phyloP scores from a whole-genome alignment of 2,797 vertebrate genomes.

The Macroramphosus scolopax region DNA sequence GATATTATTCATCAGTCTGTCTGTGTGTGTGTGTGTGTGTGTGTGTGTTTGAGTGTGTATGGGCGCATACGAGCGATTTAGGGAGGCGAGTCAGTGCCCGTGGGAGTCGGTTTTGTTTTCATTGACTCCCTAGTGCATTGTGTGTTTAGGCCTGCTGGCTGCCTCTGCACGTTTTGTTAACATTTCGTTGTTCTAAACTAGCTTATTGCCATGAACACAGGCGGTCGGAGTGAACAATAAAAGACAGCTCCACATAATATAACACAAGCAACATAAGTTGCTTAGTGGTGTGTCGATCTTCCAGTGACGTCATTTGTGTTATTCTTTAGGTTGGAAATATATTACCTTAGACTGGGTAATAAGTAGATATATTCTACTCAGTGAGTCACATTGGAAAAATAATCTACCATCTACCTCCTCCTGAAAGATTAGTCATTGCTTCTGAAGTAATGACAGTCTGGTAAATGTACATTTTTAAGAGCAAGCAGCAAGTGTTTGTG shows the following conservation, averaged over 20 bases:
- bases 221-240: slow-evolving; percentile 14
- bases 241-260: slow-evolving; percentile 9
- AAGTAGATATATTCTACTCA: slow-evolving; percentile 21
- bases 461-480: not conserved
- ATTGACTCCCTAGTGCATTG: slow-evolving; percentile 51
- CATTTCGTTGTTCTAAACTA: slow-evolving; percentile 53
- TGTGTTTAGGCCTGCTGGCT: slow-evolving; percentile 50
- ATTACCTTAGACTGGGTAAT: slow-evolving; percentile 33
- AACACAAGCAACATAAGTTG: not conserved
- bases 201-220: slow-evolving; percentile 30
- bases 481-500: not conserved
- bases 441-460: not conserved
- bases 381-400: slow-evolving; percentile 8
- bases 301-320: slow-evolving; percentile 5
- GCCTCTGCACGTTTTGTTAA: slow-evolving; percentile 59
- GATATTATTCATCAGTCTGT: slow-evolving; percentile 29
- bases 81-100: slow-evolving; percentile 22
- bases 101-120: slow-evolving; percentile 62
- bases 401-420: not conserved
- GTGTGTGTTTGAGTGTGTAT: slow-evolving; percentile 4
- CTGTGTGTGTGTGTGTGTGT: slow-evolving; percentile 26
- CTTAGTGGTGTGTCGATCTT: slow-evolving; percentile 16
- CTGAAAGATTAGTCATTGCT: slow-evolving; percentile 18
- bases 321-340: slow-evolving; percentile 6
- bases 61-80: slow-evolving; percentile 6